Evolutionary conservation across 1,140 invertebrate genomes (phyloP), one percentile per base, ranked within the genome.

Genomic region (Drosophila azteca): DNA sequence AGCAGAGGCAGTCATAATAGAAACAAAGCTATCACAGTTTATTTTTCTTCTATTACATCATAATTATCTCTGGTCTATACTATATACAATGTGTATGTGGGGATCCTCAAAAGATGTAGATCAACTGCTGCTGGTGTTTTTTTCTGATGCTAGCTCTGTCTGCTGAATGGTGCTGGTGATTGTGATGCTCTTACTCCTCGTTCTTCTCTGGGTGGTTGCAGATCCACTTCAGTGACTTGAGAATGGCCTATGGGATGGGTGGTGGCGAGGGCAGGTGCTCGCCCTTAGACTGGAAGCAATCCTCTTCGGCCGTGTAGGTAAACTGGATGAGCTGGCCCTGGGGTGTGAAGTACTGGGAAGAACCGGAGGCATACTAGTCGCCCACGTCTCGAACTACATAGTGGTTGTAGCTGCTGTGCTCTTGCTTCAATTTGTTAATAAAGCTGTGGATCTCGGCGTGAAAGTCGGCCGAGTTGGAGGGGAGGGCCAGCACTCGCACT

Each of bases 231-330:
- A 94, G 65, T 6, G 92, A 90, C 65, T 85, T 90, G 26, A 90
- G 74, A 41, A 92, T 91, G 15, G 76, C 73, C 61, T 85, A 75
- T 1, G 91, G 91, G 59, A 92, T 92, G 45, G 90, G 92, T 17
- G 90, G 93, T 2, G 93, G 92, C 1, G 92, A 93, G 9, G 93
- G 93, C 52, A 93, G 66, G 85, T 93, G 93, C 15, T 93, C 92
- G 4, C 93, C 93, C 43, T 90, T 81, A 20, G 93, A 92, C 61
- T 92, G 91, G 90, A 92, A 93, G 1, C 92, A 94, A 66, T 95
- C 94, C 79, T 95, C 94, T 80, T 95, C 94, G 29, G 94, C 94
- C 5, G 92, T 93, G 72, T 94, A 95, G 9, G 92, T 92, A 11
- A 94, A 76, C 26, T 92, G 83, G 63, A 93, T 92, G 1, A 90